Conservation (phyloP, 2,113 vertebrate species). For the Apodemus speciosus region DNA sequence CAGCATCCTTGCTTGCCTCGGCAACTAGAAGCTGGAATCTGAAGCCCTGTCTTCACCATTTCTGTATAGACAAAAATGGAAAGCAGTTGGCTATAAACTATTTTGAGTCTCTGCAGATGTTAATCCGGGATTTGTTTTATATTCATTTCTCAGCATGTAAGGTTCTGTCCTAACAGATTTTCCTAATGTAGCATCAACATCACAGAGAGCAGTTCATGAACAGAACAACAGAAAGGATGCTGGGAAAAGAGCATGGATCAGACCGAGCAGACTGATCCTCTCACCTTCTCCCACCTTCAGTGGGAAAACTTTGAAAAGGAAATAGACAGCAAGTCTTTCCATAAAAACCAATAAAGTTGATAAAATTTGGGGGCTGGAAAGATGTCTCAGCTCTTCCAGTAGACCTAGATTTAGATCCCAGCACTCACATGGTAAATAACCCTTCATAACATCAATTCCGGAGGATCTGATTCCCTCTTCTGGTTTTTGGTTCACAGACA, state of each 20-base stretch:
- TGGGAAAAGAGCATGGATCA: not conserved
- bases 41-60: not conserved
- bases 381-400: not conserved
- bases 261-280: not conserved
- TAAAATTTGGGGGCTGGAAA: not conserved
- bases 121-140: conserved; percentile 28
- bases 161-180: conserved; percentile 29
- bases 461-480: not conserved
- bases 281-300: not conserved
- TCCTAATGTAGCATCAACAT: not conserved
- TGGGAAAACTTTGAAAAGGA: not conserved
- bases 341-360: not conserved
- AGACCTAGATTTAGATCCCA: not conserved
- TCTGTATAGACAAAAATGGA: conserved; percentile 28
- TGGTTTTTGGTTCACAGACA: not conserved
- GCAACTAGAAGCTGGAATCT: not conserved
- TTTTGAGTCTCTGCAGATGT: conserved; percentile 25
- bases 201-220: not conserved
- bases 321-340: not conserved
- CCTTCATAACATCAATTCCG: not conserved
- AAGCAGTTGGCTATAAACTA: conserved; percentile 16
- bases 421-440: not conserved
- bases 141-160: conserved; percentile 37
- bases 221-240: not conserved
- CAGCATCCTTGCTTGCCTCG: not conserved